Evolutionary conservation across 2,113 vertebrate species (phyloP).

Genomic region (Peromyscus californicus): DNA sequence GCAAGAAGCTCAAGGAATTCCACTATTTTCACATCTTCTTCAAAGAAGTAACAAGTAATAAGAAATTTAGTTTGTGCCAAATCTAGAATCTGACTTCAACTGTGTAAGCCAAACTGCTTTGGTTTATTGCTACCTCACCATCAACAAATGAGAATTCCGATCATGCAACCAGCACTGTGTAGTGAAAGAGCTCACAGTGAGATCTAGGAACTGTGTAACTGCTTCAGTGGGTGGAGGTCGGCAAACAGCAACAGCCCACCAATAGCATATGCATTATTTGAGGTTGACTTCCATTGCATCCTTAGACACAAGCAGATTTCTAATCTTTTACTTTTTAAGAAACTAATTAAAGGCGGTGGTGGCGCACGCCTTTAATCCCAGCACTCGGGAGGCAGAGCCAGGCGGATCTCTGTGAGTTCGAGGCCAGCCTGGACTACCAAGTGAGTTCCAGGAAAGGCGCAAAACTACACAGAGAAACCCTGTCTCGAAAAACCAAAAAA

Average conservation of each 20-base stretch:
- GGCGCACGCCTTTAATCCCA: background rate
- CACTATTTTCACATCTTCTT: background rate
- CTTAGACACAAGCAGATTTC: constrained; percentile 19
- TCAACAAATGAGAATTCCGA: background rate
- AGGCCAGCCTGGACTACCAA: background rate
- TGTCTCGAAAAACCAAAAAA: too few species aligned
- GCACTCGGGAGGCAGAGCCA: background rate
- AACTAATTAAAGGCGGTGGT: constrained; percentile 10
- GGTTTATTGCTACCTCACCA: background rate
- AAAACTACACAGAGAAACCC: too few species aligned
- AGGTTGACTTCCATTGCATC: background rate
- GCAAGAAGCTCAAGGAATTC: background rate
- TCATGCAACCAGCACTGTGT: background rate
- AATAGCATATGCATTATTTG: background rate
- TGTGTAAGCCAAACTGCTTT: background rate
- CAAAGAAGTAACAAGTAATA: constrained; percentile 63
- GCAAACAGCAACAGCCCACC: background rate
- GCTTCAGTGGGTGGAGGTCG: background rate
- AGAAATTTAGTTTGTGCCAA: constrained; percentile 34
- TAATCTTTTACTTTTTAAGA: background rate
- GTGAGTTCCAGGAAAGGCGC: background rate
- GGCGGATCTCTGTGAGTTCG: background rate
- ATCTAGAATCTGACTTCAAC: constrained; percentile 34
- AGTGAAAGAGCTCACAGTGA: background rate
- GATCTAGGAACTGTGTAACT: background rate